These are phyloP conservation scores for Zoroaster sp. DNA, from an alignment of 53 echinoderm and acorn worm genomes.

Conservation along the genomic window DNA sequence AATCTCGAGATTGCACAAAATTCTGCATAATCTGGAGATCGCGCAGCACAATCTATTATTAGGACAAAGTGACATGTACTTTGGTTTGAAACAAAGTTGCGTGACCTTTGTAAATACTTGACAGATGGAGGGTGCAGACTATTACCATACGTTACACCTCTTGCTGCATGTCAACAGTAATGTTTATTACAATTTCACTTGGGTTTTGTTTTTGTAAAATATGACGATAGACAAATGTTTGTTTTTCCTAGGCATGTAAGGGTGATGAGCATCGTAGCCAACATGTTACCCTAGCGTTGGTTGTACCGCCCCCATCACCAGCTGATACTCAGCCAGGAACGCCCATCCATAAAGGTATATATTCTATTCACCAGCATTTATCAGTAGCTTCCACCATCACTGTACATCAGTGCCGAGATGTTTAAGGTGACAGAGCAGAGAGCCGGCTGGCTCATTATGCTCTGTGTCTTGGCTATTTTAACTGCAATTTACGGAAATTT, in stretches of 20 bases:
- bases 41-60: no score
- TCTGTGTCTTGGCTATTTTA: no score
- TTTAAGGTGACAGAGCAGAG: no score
- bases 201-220: background rate
- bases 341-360: slow-evolving; percentile 21
- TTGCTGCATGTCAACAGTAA: background rate
- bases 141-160: background rate
- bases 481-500: no score
- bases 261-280: background rate
- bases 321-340: slow-evolving; percentile 58
- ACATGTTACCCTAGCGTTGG: slow-evolving; percentile 53
- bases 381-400: no score
- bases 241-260: slow-evolving; percentile 22
- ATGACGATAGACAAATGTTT: background rate
- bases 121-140: background rate
- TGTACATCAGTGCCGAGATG: no score
- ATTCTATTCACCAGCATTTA: no score
- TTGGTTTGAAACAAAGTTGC: background rate
- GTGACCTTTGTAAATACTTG: background rate
- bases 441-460: no score
- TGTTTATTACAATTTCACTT: background rate
- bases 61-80: no score
- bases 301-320: slow-evolving; percentile 63
- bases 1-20: no score
- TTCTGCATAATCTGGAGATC: no score